Base-by-base conservation (phyloP, 30 jellyfish, hydroid and myxozoan species). In the Hydractinia symbiolongicarpus region DNA sequence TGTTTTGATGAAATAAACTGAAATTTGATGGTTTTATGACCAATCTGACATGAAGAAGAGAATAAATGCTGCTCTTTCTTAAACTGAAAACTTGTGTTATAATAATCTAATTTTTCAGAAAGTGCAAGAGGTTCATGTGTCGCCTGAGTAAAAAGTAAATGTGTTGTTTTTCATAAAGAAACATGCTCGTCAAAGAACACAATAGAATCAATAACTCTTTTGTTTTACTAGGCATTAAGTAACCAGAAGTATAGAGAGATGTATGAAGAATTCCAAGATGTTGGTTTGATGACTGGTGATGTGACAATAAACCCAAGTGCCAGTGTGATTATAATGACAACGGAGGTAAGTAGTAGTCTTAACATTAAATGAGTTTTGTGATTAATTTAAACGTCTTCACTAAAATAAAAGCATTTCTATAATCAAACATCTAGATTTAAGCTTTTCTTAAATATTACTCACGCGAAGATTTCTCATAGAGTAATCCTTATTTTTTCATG, bases 281-380 rank as follows among this genome's bases (percentile, higher is more conserved):
- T 93, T 49, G 99, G 99, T 49, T 89, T 93, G 16, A 88, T 87
- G 96, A 93, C 99, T 55, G 99, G 99, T 9, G 99, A 93, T 55
- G 99, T 93, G 4, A 93, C 99, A 40, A 87, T 93, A 44, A 88
- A 93, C 61, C 99, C 99, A 67, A 93, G 90, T 67, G 99, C 96
- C 21, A 93, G 99, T 78, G 95, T 92, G 2, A 73, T 93, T 66
- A 88, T 93, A 51, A 93, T 93, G 99, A 93, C 99, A 5, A 93
- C 99, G 4, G 99, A 94, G 95, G 98, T 91, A 10, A 7, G 73
- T 11, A 58, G 19, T 58, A 58, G 44, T 30, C 44, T 2, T 2
- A 30, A 30, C 2, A 30, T 30, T 30, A 30, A 58, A 13, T 58
- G 69, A 58, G 15, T 58, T 58, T 58, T 58, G 69, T 58, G 19